phyloP scores from a whole-genome alignment of 2,888 invertebrate species.

The Nudaria mundana region DNA sequence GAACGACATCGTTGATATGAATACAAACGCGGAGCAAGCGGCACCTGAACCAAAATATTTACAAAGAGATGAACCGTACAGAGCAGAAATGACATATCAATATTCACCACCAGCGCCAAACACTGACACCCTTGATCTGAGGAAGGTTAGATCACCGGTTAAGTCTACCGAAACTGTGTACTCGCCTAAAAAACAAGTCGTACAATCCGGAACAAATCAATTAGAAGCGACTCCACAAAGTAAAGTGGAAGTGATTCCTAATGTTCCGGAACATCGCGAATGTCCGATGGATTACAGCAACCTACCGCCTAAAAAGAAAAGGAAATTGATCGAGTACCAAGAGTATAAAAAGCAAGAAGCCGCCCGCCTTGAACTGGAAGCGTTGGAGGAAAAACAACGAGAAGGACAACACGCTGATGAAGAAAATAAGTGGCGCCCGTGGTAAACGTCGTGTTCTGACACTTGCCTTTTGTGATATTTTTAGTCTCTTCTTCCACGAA shows the following conservation, averaged over 20 bases:
- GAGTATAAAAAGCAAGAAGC: slow-evolving; percentile 78
- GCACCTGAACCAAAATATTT: slow-evolving; percentile 56
- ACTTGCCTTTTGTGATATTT: slow-evolving; percentile 65
- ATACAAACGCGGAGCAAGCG: slow-evolving; percentile 39
- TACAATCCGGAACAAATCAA: slow-evolving; percentile 41
- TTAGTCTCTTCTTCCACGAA: slow-evolving; percentile 74
- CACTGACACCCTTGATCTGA: slow-evolving; percentile 67
- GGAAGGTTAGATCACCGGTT: slow-evolving; percentile 69
- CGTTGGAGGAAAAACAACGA: slow-evolving; percentile 65
- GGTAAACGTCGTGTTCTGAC: slow-evolving; percentile 45
- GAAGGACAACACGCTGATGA: slow-evolving; percentile 57
- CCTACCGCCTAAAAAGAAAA: slow-evolving; percentile 78
- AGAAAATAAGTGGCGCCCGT: slow-evolving; percentile 73
- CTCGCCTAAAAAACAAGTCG: slow-evolving; percentile 46
- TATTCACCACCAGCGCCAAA: slow-evolving; percentile 46
- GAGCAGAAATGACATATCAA: slow-evolving; percentile 51
- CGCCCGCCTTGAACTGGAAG: slow-evolving; percentile 65
- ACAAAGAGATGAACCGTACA: slow-evolving; percentile 58
- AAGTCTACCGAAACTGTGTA: slow-evolving; percentile 43
- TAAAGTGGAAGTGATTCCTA: slow-evolving; percentile 53
- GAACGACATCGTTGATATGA: slow-evolving; percentile 55
- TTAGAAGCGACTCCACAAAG: slow-evolving; percentile 52
- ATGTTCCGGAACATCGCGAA: slow-evolving; percentile 73
- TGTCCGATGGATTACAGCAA: slow-evolving; percentile 76
- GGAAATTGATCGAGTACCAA: slow-evolving; percentile 77